Conservation (phyloP, 2,113 vertebrate species). For the Penelope pileata region DNA sequence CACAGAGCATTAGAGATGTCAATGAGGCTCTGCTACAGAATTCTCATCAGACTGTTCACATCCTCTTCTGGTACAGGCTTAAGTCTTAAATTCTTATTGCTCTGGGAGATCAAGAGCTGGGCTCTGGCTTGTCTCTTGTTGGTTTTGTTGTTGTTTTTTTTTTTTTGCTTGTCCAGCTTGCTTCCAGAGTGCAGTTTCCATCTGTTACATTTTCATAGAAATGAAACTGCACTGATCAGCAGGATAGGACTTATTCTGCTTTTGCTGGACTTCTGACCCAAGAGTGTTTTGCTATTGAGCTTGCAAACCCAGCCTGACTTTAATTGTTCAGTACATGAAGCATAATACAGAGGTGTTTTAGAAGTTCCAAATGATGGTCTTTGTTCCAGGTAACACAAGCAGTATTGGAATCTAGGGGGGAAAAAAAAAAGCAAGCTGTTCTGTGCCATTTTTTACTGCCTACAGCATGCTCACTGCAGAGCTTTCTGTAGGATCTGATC, state of each 20-base stretch:
- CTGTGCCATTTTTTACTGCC: neutral
- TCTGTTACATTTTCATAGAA: neutral
- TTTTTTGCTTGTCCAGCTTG: neutral
- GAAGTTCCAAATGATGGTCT: neutral
- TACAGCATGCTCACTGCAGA: neutral
- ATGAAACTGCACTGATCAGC: neutral
- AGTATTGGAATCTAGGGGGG: neutral
- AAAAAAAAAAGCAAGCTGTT: neutral
- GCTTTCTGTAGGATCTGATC: neutral
- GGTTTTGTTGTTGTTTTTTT: neutral
- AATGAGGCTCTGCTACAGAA: neutral
- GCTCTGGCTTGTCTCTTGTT: accelerated
- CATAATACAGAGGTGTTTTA: neutral
- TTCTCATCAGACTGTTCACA: neutral
- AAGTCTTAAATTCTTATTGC: neutral
- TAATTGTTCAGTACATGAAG: neutral
- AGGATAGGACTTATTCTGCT: neutral
- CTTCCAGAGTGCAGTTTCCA: neutral
- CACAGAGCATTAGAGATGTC: neutral
- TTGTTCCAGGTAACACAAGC: neutral
- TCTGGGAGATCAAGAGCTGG: neutral
- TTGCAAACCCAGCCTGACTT: neutral
- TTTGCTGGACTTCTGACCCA: neutral
- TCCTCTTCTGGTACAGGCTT: neutral
- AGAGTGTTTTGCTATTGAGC: neutral